Evolutionary conservation across 2,113 vertebrate species (phyloP), one percentile per base, ranked within the genome.

Genomic region (Phaethon lepturus): DNA sequence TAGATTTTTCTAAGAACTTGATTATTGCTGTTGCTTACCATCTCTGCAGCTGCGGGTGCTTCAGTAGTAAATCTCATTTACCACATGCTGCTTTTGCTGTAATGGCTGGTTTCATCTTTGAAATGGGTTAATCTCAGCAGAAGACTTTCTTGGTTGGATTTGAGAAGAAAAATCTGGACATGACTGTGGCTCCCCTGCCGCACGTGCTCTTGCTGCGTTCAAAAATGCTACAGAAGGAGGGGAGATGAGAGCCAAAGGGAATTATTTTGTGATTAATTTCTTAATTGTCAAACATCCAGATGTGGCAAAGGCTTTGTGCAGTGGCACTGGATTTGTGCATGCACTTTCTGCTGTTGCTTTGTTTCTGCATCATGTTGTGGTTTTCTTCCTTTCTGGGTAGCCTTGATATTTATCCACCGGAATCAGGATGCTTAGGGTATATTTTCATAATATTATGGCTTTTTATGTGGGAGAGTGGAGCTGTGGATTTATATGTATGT

Each of bases 401-500:
- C 63, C 18, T 17, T 62, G 19, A 11, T 56, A 47, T 75, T 85
- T 52, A 50, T 33, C 11, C 38, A 35, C 2, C 0, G 0, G 18
- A 66, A 31, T 42, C 23, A 3, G n/a, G 38, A 17, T 89, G 17
- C 40, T 80, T 44, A 3, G 45, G 20, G 12, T 85, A 0, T 80
- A 3, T 77, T 92, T 73, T 56, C 11, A 2, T 75, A 38, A 4
- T n/a, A 9, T 4, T 29, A 4, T 3, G 28, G 25, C 56, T 84
- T 73, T 35, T 47, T 5, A 42, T 3, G 10, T 53, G 47, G 50
- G 52, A 7, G 29, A 49, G 56, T 1, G 5, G 45, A 69, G 81
- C 66, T 0, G 0, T 66, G 69, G 59, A 29, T 78, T 66, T 56
- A 4, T 47, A 47, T 2, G 0, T 31, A 38, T 29, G 14, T 60